A percentile compares a stretch with the other conserved stretches of the same genome.
Evolutionary conservation across 53 echinoderm and acorn worm genomes (phyloP).

Genomic region (Luidia sarsii): DNA sequence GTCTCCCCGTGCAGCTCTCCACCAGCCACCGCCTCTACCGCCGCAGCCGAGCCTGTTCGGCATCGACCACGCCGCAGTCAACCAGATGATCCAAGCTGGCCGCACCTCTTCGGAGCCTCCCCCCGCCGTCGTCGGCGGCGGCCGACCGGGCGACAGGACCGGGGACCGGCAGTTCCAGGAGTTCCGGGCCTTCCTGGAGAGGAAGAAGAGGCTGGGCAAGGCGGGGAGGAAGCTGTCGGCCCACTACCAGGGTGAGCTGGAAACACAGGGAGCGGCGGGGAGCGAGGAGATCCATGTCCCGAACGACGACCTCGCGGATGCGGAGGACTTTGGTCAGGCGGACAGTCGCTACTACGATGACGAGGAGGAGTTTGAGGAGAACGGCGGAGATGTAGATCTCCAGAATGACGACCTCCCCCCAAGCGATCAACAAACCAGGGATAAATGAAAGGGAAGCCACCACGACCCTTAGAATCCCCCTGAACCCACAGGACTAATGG

Average conservation of each 20-base stretch:
- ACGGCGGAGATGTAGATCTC: too few relatives aligned
- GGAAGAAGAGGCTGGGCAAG: conserved; percentile 42
- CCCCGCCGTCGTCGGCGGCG: background rate
- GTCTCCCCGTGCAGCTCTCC: background rate
- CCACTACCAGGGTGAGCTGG: conserved; percentile 34
- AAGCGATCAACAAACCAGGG: background rate
- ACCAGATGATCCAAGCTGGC: conserved; percentile 24
- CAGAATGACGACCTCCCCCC: background rate
- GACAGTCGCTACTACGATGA: background rate
- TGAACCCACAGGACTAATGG: too few relatives aligned
- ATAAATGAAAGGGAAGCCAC: background rate
- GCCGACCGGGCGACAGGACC: background rate
- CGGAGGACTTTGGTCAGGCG: too few relatives aligned
- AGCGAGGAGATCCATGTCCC: background rate
- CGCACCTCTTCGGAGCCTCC: background rate
- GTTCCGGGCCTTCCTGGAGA: conserved; percentile 43
- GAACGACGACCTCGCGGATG: too few relatives aligned
- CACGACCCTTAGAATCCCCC: too few relatives aligned
- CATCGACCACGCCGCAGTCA: conserved; percentile 47
- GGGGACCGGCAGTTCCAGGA: conserved; percentile 44
- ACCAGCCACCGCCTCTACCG: too few relatives aligned
- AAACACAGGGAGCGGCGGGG: background rate
- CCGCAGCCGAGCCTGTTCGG: conserved; percentile 52
- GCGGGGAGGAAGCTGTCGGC: conserved; percentile 29
- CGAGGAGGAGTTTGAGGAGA: background rate